Evolutionary conservation across 2,888 invertebrate species (phyloP), one percentile per base, ranked within the genome.

Genomic region (Hypena proboscidalis): DNA sequence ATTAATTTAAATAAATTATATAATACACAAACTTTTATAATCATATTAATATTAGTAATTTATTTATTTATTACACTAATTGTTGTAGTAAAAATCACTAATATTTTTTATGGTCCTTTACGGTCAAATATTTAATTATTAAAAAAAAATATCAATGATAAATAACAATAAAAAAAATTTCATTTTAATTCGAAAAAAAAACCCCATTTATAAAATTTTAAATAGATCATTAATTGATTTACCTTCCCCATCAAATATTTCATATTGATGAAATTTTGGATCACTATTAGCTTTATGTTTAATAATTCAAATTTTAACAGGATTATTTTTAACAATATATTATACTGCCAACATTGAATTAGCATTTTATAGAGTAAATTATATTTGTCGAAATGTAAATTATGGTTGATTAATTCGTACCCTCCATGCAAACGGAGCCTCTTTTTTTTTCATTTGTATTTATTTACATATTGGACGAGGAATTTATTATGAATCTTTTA

Each of bases 361-460:
- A 81, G 94, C 95, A 0, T 95, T 95, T 88, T 84, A 91, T 69
- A 94, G 93, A 67, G 87, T 95, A 20, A 90, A 92, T 57, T 94
- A 94, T 77, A 95, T 95, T 84, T 93, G 92, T 17, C 94, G 94
- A 72, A 93, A 95, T 86, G 93, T 95, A 54, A 94, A 94, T 70
- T 92, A 92, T 74, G 94, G 94, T 0, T 95, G 94, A 92, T 59
- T 94, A 77, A 78, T 95, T 39, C 94, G 94, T 56, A 91, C 91
- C 1, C 10, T 94, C 3, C 95, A 95, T 69, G 93, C 94, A 32
- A 95, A 95, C 77, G 94, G 94, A 27, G 95, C 94, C 25, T 94
- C 94, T 19, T 91, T 95, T 65, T 95, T 95, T 74, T 95, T 95
- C 87, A 92, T 95, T 81, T 94, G 93, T 76, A 77, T 95, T 67